Evolutionary conservation across 2,888 invertebrate species (phyloP).

Genomic region (Miltochrista miniata): DNA sequence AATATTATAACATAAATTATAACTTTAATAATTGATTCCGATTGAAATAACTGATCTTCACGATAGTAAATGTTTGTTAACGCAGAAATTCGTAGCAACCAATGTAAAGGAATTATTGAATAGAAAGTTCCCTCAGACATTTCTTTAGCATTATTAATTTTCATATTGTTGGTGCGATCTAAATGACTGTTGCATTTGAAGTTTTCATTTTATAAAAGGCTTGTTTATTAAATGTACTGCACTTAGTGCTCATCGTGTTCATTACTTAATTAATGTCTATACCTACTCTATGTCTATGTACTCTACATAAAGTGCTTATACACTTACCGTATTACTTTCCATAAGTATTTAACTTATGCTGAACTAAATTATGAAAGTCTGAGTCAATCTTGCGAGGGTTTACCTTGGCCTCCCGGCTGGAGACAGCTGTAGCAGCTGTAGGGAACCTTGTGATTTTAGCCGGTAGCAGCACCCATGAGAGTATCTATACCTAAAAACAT

Average conservation of each 20-base stretch:
- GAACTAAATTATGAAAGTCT: no score
- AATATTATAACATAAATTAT: constrained; percentile 9
- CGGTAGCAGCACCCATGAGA: no score
- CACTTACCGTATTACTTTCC: no score
- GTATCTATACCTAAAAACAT: no score
- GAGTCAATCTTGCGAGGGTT: no score
- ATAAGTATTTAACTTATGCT: no score
- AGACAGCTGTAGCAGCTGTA: no score
- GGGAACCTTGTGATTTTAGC: no score
- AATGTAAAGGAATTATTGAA: constrained; percentile 18
- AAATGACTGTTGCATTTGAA: background rate
- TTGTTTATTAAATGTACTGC: background rate
- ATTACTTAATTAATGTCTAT: no score
- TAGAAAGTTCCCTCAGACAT: constrained; percentile 18
- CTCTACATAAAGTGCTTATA: no score
- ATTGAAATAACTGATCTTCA: constrained; percentile 2
- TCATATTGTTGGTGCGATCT: constrained; percentile 1
- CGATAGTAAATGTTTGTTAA: constrained; percentile 19
- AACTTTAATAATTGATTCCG: constrained; percentile 11
- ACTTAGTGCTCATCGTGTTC: background rate
- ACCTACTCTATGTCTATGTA: no score
- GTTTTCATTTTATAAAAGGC: background rate
- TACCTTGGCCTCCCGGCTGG: no score
- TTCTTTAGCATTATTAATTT: background rate
- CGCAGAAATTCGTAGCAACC: constrained; percentile 13